A percentile compares a stretch with the other conserved stretches of the same genome.
Conservation (phyloP, 1,140 invertebrate genomes). For the Cotesia chilonis region DNA sequence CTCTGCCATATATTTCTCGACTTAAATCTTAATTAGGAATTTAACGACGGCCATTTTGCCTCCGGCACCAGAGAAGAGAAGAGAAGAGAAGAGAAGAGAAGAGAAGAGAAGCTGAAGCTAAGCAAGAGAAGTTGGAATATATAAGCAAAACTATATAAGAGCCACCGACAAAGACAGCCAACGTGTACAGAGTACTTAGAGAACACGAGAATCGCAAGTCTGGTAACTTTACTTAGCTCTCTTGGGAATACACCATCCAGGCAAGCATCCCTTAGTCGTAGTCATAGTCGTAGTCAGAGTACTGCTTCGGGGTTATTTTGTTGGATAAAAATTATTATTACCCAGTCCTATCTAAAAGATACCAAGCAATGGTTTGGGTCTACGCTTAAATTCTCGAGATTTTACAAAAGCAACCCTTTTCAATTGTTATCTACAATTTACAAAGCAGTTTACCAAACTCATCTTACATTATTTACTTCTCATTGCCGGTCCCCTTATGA, state of each 20-base stretch:
- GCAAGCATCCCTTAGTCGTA: background rate
- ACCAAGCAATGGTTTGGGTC: too few species aligned
- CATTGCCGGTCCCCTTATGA: too few species aligned
- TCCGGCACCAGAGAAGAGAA: background rate
- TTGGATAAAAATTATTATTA: conserved; percentile 22
- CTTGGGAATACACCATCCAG: conserved; percentile 13
- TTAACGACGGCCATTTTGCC: conserved; percentile 28
- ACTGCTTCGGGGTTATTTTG: conserved; percentile 4
- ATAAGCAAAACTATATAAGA: background rate
- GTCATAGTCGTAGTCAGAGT: too few species aligned
- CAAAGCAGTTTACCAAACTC: too few species aligned
- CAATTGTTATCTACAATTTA: too few species aligned
- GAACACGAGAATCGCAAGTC: background rate
- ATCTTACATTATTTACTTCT: too few species aligned
- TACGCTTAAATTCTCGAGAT: too few species aligned
- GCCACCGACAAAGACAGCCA: conserved; percentile 4
- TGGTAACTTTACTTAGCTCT: conserved; percentile 16
- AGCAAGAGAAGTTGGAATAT: background rate
- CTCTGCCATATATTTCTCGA: conserved; percentile 22
- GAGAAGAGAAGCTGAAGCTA: background rate
- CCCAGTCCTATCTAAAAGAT: conserved; percentile 1
- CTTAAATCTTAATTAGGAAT: conserved; percentile 34
- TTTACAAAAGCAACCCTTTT: too few species aligned
- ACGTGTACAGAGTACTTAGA: conserved; percentile 5
- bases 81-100: too few species aligned